Percentiles rank a stretch among this genome's conserved stretches.
These are phyloP conservation scores for Tragelaphus buxtoni DNA, from an alignment of 2,113 vertebrate species.

Conservation along the genomic window DNA sequence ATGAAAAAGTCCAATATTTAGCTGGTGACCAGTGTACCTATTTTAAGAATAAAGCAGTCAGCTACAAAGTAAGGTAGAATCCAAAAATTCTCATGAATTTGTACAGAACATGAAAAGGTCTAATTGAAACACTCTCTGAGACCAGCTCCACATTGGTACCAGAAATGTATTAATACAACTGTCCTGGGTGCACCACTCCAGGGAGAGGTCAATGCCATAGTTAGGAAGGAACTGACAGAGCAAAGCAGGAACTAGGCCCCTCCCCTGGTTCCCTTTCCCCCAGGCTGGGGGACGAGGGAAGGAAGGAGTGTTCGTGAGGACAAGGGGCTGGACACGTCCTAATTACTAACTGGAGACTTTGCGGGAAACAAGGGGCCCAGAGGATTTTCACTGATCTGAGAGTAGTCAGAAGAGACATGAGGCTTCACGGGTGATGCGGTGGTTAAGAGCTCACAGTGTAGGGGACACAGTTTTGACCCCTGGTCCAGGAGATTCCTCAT, in stretches of 20 bases:
- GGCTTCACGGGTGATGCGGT: accelerated
- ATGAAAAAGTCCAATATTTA: background rate
- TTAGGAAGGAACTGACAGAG: background rate
- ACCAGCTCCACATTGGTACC: background rate
- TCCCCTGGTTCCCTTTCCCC: background rate
- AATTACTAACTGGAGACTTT: background rate
- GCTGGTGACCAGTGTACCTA: background rate
- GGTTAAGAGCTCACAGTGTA: background rate
- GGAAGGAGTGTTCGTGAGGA: no score
- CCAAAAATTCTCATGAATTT: background rate
- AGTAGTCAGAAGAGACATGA: background rate
- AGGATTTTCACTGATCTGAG: background rate
- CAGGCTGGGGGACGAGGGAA: background rate
- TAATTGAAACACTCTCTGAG: background rate
- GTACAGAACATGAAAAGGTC: background rate
- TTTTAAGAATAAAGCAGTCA: background rate
- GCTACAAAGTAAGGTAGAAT: background rate
- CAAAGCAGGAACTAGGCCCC: background rate
- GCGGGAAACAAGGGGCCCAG: accelerated
- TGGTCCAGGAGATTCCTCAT: background rate
- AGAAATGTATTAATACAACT: background rate
- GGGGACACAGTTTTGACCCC: background rate
- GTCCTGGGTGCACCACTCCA: background rate
- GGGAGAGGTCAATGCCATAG: background rate
- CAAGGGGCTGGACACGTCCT: accelerated